Base-by-base conservation (phyloP, 2,113 vertebrate species). In the Chlorodrepanis virens region DNA sequence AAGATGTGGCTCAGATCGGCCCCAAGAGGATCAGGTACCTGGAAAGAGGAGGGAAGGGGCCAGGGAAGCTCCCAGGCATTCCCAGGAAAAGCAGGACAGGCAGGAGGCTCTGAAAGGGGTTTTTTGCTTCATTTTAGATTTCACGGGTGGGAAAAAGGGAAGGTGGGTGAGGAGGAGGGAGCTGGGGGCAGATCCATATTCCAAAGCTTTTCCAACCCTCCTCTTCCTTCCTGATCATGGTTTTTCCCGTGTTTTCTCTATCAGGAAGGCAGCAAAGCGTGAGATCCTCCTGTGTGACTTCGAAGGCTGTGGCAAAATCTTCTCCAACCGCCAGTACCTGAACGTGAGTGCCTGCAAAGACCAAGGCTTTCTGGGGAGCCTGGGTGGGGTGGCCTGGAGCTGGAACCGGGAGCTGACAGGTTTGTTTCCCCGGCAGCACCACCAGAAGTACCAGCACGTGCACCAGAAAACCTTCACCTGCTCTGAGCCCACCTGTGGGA, bases 391-490 rank as follows among this genome's bases (percentile, higher is more conserved):
- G 21, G 35, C 21, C 67, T 12, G 35, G 35, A 35, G 31, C 50
- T 27, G 40, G 20, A 31, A 31, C 4, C 17, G 25, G 37, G 54
- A 69, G 28, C 50, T 14, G 31, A 57, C 1, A 8, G 28, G 4
- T 12, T 39, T 2, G 40, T 12, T 47, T 14, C 18, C 22, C 39
- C 0, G 27, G 17, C 82, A 98, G 98, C 98, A 98, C 92, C 97
- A 99, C 86, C 97, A 94, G 95, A 98, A 98, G 75, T 98, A 98
- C 90, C 98, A 98, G 84, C 98, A 98, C 10, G 93, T 98, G 81
- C 98, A 98, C 68, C 98, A 98, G 96, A 98, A 98, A 89, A 98
- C 98, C 9, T 99, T 99, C 89, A 87, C 96, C 68, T 99, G 98
- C 90, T 97, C 98, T 0, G 97, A 98, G 76, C 96, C 98, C 2